Base-by-base conservation (phyloP, 2,888 invertebrate genomes). In the Chloroclysta siterata region DNA sequence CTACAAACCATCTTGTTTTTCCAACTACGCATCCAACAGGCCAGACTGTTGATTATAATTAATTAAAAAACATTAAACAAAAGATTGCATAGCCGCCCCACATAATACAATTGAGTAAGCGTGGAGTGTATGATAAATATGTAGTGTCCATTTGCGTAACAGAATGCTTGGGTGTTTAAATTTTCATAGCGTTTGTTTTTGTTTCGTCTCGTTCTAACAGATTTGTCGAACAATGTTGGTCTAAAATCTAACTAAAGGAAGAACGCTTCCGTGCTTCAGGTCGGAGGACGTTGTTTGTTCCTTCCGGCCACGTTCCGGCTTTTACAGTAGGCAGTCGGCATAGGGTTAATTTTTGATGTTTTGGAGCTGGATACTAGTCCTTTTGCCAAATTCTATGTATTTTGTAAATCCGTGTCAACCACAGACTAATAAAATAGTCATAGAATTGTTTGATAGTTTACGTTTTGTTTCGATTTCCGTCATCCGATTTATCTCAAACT, bases 11-110 rank as follows among this genome's bases (percentile, higher is more conserved):
- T 11, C 14, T 14, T 47, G 56, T 39, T 53, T 53, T 48, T 44
- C 2, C 48, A 54, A 55, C 50, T 60, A 41, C 50, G 44, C 54
- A 51, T 29, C 17, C 48, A 52, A 41, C 59, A 17, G 46, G 46
- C 46, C 51, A 46, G 36, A 57, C 48, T 44, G 54, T 51, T 58
- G 54, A 62, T 63, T 42, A 44, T 44, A 58, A 58, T 54, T 52
- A 59, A 58, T 58, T 52, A 55, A 56, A 64, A 64, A 59, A 64
- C 63, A 64, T 64, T 60, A 54, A 64, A 64, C 63, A 63, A 58
- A 51, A 41, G 53, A 55, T 64, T 64, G 63, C 63, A 51, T 52
- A 47, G 41, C 46, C 33, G 52, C 59, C 47, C 55, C 47, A 64
- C 48, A 59, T 59, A 53, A 63, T 52, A 58, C 53, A 17, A 64